Conservation (phyloP, 30 jellyfish, hydroid and myxozoan species). For the Calvadosia cruxmelitensis region DNA sequence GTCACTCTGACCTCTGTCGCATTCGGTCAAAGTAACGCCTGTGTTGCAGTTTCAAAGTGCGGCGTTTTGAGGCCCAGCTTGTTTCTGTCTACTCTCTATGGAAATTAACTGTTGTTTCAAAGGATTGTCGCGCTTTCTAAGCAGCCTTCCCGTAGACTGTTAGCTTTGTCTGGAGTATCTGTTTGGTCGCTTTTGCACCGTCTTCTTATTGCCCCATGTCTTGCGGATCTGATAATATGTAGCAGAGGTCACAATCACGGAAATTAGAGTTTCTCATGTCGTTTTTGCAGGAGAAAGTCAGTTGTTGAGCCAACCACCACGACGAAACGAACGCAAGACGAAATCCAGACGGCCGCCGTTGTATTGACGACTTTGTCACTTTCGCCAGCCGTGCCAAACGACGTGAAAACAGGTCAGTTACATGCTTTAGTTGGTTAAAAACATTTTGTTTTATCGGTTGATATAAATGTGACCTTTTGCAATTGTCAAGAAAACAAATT, state of each 20-base stretch:
- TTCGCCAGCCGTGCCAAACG: neutral
- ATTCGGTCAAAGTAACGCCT: neutral
- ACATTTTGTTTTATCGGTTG: too few relatives aligned
- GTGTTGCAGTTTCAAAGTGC: too few relatives aligned
- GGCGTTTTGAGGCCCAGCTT: too few relatives aligned
- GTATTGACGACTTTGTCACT: neutral
- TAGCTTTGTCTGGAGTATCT: constrained; percentile 3
- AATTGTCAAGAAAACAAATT: too few relatives aligned
- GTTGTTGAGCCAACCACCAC: neutral
- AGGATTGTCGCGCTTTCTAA: neutral
- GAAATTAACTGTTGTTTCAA: neutral
- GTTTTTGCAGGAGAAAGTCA: neutral
- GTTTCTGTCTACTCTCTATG: too few relatives aligned
- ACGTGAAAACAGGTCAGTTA: too few relatives aligned
- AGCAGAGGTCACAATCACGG: neutral
- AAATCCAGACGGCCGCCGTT: constrained; percentile 1
- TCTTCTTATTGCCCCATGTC: neutral
- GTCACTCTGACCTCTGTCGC: neutral
- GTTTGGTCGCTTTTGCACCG: neutral
- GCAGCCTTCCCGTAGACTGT: neutral
- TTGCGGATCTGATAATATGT: too few relatives aligned
- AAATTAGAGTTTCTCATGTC: neutral
- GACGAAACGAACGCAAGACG: neutral
- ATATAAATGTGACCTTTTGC: too few relatives aligned
- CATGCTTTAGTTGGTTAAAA: too few relatives aligned